These are phyloP conservation scores for Vidua chalybeata DNA, from an alignment of 2,113 vertebrate species.

Conservation along the genomic window DNA sequence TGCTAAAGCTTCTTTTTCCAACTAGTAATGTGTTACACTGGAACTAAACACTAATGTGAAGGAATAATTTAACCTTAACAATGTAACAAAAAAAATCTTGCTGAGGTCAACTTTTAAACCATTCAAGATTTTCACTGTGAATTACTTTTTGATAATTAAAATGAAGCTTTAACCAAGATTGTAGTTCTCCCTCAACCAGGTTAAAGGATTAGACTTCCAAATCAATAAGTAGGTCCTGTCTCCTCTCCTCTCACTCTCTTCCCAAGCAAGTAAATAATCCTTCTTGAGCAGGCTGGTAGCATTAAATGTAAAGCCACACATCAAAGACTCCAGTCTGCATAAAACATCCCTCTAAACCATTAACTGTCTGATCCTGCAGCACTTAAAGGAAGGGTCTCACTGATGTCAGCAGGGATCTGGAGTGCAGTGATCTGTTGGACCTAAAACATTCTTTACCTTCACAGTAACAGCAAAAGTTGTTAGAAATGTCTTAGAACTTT, in stretches of 20 bases:
- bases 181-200: background rate
- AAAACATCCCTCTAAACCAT: background rate
- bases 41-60: background rate
- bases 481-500: background rate
- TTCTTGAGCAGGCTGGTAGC: background rate
- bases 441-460: background rate
- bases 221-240: background rate
- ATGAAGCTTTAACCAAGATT: background rate
- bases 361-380: background rate
- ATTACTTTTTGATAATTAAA: background rate
- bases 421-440: background rate
- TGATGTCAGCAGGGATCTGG: background rate
- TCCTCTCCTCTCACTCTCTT: background rate
- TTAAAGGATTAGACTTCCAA: background rate
- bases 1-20: background rate
- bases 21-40: background rate
- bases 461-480: background rate
- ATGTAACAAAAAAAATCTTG: background rate
- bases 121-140: background rate
- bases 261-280: background rate
- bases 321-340: background rate
- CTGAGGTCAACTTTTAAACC: background rate
- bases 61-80: background rate
- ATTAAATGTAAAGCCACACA: background rate
- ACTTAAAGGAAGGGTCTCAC: background rate